Evolutionary conservation across 2,888 invertebrate genomes (phyloP).

Genomic region (Anticlea derivata): DNA sequence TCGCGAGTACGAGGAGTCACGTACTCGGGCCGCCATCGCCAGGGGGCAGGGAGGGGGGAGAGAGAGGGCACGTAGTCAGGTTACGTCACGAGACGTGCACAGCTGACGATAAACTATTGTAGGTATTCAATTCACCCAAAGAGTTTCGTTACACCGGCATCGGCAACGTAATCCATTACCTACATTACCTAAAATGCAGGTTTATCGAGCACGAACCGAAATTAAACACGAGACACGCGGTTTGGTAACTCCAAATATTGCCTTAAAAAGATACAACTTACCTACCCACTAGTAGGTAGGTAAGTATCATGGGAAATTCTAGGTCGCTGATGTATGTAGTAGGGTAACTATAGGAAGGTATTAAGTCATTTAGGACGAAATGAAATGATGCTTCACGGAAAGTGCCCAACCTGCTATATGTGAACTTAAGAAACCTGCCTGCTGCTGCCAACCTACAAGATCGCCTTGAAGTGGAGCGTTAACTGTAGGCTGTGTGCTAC

Average conservation of each 20-base stretch:
- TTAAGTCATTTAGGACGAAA: background rate
- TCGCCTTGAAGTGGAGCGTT: conserved; percentile 13
- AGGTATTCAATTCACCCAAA: background rate
- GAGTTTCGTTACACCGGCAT: background rate
- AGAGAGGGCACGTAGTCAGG: background rate
- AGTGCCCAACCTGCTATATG: too few species aligned
- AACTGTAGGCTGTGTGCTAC: background rate
- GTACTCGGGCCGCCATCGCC: background rate
- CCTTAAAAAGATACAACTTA: too few species aligned
- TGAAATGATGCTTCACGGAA: background rate
- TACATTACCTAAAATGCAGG: too few species aligned
- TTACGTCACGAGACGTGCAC: conserved; percentile 15
- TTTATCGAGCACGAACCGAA: too few species aligned
- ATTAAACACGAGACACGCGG: too few species aligned
- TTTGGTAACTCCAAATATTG: too few species aligned
- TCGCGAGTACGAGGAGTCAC: too few species aligned
- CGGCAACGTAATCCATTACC: too few species aligned
- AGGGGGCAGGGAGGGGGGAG: background rate
- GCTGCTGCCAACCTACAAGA: conserved; percentile 3
- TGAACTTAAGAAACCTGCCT: conserved; percentile 1
- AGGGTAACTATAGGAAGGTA: too few species aligned
- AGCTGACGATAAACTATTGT: conserved; percentile 6
- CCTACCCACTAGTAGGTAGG: too few species aligned
- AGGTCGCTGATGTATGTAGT: too few species aligned
- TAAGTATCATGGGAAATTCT: too few species aligned